Evolutionary conservation across 2,113 vertebrate genomes (phyloP), one percentile per base, ranked within the genome.

Genomic region (Glaucidium brasilianum): DNA sequence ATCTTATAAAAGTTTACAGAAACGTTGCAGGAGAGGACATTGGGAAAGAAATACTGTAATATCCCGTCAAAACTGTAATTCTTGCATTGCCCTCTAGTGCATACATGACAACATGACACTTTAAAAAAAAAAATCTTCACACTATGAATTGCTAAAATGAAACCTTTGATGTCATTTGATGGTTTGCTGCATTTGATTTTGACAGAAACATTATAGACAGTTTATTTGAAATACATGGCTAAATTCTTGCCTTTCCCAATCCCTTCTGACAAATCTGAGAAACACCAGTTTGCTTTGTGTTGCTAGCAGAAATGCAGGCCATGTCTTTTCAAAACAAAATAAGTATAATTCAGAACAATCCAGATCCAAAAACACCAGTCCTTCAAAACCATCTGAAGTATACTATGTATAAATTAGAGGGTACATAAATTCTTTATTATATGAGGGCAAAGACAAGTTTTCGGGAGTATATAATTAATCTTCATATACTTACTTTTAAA

Each of bases 21-120:
- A 85, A 78, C 13, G 30, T 88, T 84, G n/a, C 82, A 85, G 30
- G 23, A 32, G 11, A 75, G 25, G 68, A 43, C 18, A 83, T 58
- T 80, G 15, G 14, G 39, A 93, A 85, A 92, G n/a, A 63, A 90
- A 41, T 41, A 47, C 1, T 60, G 22, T 64, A 66, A 64, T n/a
- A 71, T 34, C 73, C 53, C 17, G 2, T 39, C 26, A 34, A 87
- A 96, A 98, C 94, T 74, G 35, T 77, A 96, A 96, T 98, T 97
- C 94, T 95, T 96, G 71, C 55, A 98, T 95, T 98, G 98, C 97
- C 98, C 98, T 97, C 98, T 98, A 96, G 98, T 98, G 98, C 75
- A 71, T 3, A 5, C 15, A 26, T 34, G 5, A 32, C 26, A 82
- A 63, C 71, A 98, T 39, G 41, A 76, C 97, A 92, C n/a, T 29